phyloP scores from a whole-genome alignment of 2,797 vertebrate genomes.

The Sternarchorhynchus goeldii region DNA sequence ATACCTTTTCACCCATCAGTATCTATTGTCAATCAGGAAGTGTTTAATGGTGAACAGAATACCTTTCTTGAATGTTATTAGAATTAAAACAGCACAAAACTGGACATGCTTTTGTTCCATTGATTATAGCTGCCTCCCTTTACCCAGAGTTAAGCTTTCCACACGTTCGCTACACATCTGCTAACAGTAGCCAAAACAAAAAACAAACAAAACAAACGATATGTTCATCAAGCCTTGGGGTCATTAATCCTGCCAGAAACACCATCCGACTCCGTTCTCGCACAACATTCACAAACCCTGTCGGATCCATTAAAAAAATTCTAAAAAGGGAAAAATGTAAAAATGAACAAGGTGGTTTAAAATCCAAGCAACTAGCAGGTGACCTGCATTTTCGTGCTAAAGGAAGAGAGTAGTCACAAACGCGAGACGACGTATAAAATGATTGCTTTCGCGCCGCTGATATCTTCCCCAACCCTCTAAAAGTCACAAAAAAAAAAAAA shows the following conservation, averaged over 20 bases:
- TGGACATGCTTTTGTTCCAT: not conserved
- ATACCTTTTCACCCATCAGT: slow-evolving; percentile 24
- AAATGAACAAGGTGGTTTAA: slow-evolving; percentile 12
- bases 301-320: slow-evolving; percentile 16
- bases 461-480: not conserved
- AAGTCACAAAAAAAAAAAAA: no score
- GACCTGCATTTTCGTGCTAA: not conserved
- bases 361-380: not conserved
- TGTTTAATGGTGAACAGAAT: not conserved
- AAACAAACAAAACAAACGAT: not conserved
- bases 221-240: not conserved
- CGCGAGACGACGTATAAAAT: not conserved
- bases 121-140: slow-evolving; percentile 29
- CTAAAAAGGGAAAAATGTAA: not conserved
- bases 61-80: slow-evolving; percentile 10
- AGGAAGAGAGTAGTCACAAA: not conserved
- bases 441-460: slow-evolving; percentile 34
- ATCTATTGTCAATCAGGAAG: slow-evolving; percentile 26
- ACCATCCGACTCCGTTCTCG: not conserved
- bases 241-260: not conserved
- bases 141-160: slow-evolving; percentile 7
- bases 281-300: slow-evolving; percentile 13
- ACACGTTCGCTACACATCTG: slow-evolving; percentile 28
- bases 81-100: slow-evolving; percentile 11
- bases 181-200: slow-evolving; percentile 20